These are phyloP conservation scores for Danio choprae DNA, from an alignment of 2,797 vertebrate species.

Conservation along the genomic window DNA sequence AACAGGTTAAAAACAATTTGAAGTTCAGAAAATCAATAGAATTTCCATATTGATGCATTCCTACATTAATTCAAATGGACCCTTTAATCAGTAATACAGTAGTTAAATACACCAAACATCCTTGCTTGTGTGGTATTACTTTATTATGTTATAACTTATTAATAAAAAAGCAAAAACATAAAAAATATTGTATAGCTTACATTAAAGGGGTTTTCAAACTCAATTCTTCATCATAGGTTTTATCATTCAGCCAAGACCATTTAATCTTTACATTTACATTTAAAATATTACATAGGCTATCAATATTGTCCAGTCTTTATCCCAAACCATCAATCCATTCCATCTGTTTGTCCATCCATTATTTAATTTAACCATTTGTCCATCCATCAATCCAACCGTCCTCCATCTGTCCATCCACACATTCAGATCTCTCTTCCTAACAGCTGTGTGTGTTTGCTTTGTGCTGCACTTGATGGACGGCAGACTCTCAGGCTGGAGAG, in stretches of 20 bases:
- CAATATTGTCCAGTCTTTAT: no score
- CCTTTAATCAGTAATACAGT: not conserved
- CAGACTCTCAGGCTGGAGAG: conserved; percentile 85
- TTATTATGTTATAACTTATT: no score
- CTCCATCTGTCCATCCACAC: not conserved
- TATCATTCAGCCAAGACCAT: no score
- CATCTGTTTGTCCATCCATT: no score
- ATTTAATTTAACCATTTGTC: not conserved
- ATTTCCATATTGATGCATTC: not conserved
- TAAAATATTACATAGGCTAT: no score
- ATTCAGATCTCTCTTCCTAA: conserved; percentile 42
- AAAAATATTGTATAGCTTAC: no score
- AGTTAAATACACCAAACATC: not conserved
- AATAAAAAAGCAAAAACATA: no score
- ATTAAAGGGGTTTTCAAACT: no score
- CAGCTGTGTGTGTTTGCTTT: conserved; percentile 75
- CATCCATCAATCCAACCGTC: not conserved
- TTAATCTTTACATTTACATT: no score
- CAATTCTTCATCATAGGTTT: no score
- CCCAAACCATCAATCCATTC: no score
- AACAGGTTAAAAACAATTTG: not conserved
- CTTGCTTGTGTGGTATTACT: no score
- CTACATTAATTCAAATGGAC: not conserved
- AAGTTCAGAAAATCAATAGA: not conserved
- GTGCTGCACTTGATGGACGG: conserved; percentile 70